Evolutionary conservation across 2,113 vertebrate genomes (phyloP), one percentile per base, ranked within the genome.

Genomic region (Thamnophis sirtalis): DNA sequence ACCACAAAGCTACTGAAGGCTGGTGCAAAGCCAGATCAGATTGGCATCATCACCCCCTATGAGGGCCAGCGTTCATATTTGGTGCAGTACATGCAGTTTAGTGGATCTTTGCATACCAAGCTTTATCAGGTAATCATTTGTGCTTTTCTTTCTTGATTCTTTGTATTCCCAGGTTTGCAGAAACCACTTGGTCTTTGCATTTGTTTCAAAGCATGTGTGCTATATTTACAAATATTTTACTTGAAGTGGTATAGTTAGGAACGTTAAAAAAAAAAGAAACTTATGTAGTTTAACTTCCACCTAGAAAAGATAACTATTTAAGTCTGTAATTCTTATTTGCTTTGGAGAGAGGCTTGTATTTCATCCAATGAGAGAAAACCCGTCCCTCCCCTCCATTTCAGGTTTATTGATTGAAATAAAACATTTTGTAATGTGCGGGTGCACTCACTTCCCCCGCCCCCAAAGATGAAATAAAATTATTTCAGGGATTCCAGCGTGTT

Each of bases 1-100:
- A 99, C 99, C 88, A 99, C 99, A 0, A 98, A 99, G 93, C 97
- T 99, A 80, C 91, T 99, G 93, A 99, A 99, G 94, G 99, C 99
- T 0, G 99, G 99, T 9, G 99, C 99, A 92, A 99, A 99, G 93
- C 99, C 99, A 0, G 99, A 99, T 96, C 99, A 99, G 97, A 99
- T 99, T 0, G 99, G 99, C 87, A 99, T 99, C 95, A 99, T 99
- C 95, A 99, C 99, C 0, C 99, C 99, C 0, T 99, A 99, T 0
- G 99, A 99, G 96, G 99, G 99, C 1, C 99, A 99, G 95, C 98
- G 99, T 63, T 99, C 99, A 24, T 99, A 99, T 95, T 97, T 99
- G 97, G 99, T 99, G 94, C 99, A 99, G 96, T 99, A 99, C 97
- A 99, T 99, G 99, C 99, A 99, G 95, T 99, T 99, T 97, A 99